These are phyloP conservation scores for Cossypha niveicapilla DNA, from an alignment of 2,797 vertebrate species.

Conservation along the genomic window DNA sequence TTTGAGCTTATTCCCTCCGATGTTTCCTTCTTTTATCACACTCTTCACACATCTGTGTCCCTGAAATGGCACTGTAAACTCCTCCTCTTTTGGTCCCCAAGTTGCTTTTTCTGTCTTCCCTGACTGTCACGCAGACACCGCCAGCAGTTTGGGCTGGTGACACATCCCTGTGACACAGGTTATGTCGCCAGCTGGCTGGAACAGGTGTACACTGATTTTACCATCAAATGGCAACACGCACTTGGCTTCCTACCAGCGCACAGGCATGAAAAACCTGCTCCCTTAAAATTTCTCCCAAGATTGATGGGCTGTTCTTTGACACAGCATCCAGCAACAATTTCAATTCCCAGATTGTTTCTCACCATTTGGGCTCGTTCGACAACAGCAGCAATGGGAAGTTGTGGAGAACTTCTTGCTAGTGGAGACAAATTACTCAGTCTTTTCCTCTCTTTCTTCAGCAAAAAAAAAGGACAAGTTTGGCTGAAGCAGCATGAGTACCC, in stretches of 20 bases:
- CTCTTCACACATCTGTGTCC: constrained; percentile 85
- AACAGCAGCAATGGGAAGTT: constrained; percentile 24
- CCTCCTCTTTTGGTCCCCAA: constrained; percentile 75
- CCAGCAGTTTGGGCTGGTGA: constrained; percentile 76
- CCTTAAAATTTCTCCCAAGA: constrained; percentile 73
- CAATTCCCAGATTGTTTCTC: constrained; percentile 48
- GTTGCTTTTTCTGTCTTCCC: constrained; percentile 77
- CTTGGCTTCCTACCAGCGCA: constrained; percentile 88
- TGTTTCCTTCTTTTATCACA: constrained; percentile 88
- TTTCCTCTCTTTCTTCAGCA: background rate
- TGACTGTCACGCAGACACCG: constrained; percentile 72
- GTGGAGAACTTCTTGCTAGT: constrained; percentile 19
- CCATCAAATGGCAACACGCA: constrained; percentile 84
- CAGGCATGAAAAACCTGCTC: constrained; percentile 86
- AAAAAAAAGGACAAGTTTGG: background rate
- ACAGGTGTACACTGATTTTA: constrained; percentile 91
- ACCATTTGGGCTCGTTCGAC: background rate
- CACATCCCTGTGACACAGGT: constrained; percentile 82
- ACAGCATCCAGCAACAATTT: constrained; percentile 63
- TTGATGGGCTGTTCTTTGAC: constrained; percentile 81
- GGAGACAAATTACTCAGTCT: constrained; percentile 51
- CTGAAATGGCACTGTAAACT: constrained; percentile 67
- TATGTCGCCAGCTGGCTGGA: constrained; percentile 89
- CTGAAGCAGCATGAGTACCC: background rate
- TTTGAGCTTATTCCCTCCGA: constrained; percentile 83